A percentile compares a stretch with the other conserved stretches of the same genome.
These are phyloP conservation scores for Bombus pyrosoma DNA, from an alignment of 1,140 invertebrate species.

Conservation along the genomic window DNA sequence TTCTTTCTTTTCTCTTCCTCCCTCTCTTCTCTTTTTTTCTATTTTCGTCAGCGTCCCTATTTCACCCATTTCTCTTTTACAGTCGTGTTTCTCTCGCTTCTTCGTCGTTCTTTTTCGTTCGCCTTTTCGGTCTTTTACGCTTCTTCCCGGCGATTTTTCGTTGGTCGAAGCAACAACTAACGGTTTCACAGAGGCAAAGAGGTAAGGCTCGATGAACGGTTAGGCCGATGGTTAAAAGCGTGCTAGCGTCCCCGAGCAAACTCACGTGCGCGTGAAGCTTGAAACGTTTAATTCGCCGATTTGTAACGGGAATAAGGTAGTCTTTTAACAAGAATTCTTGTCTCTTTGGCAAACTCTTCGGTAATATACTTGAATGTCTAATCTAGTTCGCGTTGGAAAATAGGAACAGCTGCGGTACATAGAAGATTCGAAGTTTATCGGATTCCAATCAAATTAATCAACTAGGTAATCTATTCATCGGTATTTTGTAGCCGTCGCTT, in stretches of 20 bases:
- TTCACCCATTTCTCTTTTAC: neutral
- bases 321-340: neutral
- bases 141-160: conserved; percentile 47
- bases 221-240: conserved; percentile 5
- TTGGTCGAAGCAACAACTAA: conserved; percentile 28
- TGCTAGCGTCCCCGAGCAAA: neutral
- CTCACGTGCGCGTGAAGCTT: conserved; percentile 17
- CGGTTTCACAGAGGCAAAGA: conserved; percentile 17
- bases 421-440: neutral
- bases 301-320: neutral
- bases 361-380: neutral
- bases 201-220: neutral
- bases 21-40: no score
- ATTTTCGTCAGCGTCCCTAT: neutral
- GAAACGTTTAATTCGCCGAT: conserved; percentile 10
- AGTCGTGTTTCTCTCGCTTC: neutral
- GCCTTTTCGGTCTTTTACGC: neutral
- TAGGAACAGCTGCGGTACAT: neutral
- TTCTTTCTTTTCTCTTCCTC: neutral
- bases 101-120: neutral
- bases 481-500: no score
- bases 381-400: neutral
- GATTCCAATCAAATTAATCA: neutral
- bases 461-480: no score
- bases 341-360: neutral